Evolutionary conservation across 2,888 invertebrate species (phyloP), one percentile per base, ranked within the genome.

Genomic region (Atethmia centrago): DNA sequence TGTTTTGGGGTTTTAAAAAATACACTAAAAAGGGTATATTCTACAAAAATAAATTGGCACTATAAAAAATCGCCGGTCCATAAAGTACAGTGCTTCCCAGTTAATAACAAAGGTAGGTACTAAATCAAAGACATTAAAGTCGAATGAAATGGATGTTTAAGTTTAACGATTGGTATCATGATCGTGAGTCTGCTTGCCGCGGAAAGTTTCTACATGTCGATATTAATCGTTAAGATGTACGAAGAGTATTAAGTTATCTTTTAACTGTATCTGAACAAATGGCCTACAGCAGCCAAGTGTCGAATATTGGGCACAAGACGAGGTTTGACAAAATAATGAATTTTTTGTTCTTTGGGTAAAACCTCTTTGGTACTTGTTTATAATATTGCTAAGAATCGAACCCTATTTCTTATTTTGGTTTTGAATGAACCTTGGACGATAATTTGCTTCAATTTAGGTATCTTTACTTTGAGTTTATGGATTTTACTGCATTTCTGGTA

Each of bases 131-230:
- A 55, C 62, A 61, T 66, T 67, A 69, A 71, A 73, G n/a, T 49
- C 70, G 65, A 74, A 68, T 79, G 21, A 58, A 76, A 83, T 67
- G 71, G 65, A 64, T 59, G 59, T 77, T 81, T 77, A 74, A 69
- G 53, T 72, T 80, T 76, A 67, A 85, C 55, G 74, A 77, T 45
- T 63, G 56, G 58, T 59, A 66, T 74, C 64, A 53, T 19, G 58
- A 79, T 74, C 64, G 59, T n/a, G 59, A 82, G 51, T 47, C 45
- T 70, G 62, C 31, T 61, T 42, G 45, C 49, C 14, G 49, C 49
- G 36, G 25, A 76, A 76, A 75, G 45, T 74, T 71, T 74, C 28
- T 67, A 63, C 51, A 51, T 66, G 70, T 79, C 58, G 65, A 74
- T 71, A 74, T 62, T 68, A 77, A 71, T 74, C 78, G 56, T 71